Evolutionary conservation across 1,140 invertebrate species (phyloP).

Genomic region (Helicoverpa zea): DNA sequence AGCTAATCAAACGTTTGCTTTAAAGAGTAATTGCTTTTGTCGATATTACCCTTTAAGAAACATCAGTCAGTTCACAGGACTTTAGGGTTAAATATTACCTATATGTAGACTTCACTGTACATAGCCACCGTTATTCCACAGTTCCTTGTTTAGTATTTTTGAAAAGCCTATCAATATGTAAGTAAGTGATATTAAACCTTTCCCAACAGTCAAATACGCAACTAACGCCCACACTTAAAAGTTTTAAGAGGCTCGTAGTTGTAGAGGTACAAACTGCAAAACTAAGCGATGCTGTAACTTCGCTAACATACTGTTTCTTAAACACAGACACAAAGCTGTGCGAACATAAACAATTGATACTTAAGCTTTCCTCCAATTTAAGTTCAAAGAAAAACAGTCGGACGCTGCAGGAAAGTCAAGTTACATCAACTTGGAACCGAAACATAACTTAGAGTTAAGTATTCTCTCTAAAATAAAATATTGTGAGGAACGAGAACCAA

Average conservation of each 20-base stretch:
- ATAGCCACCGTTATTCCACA: too few species aligned
- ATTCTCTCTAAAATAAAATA: conserved; percentile 1
- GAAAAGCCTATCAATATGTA: too few species aligned
- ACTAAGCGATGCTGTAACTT: background rate
- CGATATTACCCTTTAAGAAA: too few species aligned
- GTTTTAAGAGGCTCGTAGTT: background rate
- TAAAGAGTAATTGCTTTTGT: too few species aligned
- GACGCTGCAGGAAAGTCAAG: conserved; percentile 22
- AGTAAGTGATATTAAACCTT: too few species aligned
- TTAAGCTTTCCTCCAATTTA: conserved; percentile 23
- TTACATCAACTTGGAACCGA: background rate
- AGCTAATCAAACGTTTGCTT: too few species aligned
- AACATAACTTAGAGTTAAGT: background rate
- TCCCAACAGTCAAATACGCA: background rate
- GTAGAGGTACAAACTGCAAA: background rate
- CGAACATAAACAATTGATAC: conserved; percentile 29
- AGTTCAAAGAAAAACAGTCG: conserved; percentile 36
- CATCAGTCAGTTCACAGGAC: too few species aligned
- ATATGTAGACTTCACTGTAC: too few species aligned
- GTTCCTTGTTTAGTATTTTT: too few species aligned
- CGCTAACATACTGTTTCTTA: background rate
- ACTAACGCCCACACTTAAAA: background rate
- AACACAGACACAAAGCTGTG: conserved; percentile 10
- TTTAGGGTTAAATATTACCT: too few species aligned
- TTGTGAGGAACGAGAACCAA: background rate